Percentiles rank a stretch among this genome's conserved stretches.
phyloP scores from a whole-genome alignment of 2,113 vertebrate species.

The Hemichromis elongatus region DNA sequence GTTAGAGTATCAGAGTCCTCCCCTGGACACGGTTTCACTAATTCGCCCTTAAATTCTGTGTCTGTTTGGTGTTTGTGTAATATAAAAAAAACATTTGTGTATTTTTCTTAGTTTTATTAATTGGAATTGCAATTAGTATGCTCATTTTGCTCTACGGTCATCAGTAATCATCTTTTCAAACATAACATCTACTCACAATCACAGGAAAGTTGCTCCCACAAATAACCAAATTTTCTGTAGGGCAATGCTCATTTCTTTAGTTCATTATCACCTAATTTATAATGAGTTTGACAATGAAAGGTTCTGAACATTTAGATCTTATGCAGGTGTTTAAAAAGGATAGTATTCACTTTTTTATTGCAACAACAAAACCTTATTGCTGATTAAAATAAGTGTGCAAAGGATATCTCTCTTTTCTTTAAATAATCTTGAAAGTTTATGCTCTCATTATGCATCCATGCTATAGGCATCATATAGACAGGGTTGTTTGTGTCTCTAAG shows the following conservation, averaged over 20 bases:
- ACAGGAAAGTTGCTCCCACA: background rate
- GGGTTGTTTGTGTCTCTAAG: background rate
- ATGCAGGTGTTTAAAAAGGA: background rate
- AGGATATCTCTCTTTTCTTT: background rate
- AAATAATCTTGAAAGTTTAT: background rate
- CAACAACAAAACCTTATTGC: background rate
- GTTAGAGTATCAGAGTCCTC: background rate
- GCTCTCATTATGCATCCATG: background rate
- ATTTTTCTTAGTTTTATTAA: background rate
- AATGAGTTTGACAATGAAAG: background rate
- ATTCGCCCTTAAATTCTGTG: background rate
- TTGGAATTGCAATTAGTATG: background rate
- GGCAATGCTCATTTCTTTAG: background rate
- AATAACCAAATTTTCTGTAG: background rate
- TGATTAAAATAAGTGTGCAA: background rate
- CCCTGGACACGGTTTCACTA: background rate
- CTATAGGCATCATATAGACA: background rate
- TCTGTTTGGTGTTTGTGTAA: background rate
- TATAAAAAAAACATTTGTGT: background rate
- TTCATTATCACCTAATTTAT: background rate
- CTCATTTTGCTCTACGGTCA: background rate
- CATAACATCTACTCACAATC: background rate
- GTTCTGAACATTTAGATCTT: background rate
- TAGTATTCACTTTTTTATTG: background rate
- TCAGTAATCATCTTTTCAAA: background rate